phyloP scores from a whole-genome alignment of 2,113 vertebrate species.

The Sebastes schlegelii region DNA sequence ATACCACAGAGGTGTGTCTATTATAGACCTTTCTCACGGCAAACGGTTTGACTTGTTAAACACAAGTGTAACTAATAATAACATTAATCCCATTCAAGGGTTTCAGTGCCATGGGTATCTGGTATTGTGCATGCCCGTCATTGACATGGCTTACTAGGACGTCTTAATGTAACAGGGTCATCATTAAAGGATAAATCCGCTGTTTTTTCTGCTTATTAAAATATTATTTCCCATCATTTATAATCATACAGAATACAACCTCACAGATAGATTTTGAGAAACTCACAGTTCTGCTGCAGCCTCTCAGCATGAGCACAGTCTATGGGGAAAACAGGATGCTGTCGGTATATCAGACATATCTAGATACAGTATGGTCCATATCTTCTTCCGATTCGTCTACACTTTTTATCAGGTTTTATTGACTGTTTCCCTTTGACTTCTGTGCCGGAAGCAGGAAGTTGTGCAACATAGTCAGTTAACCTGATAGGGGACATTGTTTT shows the following conservation, averaged over 20 bases:
- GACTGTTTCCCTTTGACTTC: constrained; percentile 23
- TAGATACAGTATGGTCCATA: neutral
- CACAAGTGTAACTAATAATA: neutral
- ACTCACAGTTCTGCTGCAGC: neutral
- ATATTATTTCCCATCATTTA: neutral
- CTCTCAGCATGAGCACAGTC: constrained; percentile 1
- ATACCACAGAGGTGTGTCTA: neutral
- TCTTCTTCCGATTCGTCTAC: constrained; percentile 28
- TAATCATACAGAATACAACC: neutral
- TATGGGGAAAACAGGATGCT: constrained; percentile 6
- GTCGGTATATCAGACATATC: neutral
- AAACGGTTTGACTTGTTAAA: neutral
- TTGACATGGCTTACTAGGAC: neutral
- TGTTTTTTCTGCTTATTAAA: neutral
- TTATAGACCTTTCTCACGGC: neutral
- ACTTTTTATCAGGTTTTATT: constrained; percentile 14
- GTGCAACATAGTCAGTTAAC: constrained; percentile 17
- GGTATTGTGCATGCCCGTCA: neutral
- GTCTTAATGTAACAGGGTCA: neutral
- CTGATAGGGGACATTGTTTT: neutral
- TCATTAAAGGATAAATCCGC: neutral
- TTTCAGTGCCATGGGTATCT: neutral
- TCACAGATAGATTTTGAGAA: neutral
- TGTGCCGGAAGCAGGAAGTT: constrained; percentile 46
- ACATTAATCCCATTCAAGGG: neutral